These are phyloP conservation scores for Pandemis corylana DNA, from an alignment of 2,888 invertebrate genomes.

Conservation along the genomic window DNA sequence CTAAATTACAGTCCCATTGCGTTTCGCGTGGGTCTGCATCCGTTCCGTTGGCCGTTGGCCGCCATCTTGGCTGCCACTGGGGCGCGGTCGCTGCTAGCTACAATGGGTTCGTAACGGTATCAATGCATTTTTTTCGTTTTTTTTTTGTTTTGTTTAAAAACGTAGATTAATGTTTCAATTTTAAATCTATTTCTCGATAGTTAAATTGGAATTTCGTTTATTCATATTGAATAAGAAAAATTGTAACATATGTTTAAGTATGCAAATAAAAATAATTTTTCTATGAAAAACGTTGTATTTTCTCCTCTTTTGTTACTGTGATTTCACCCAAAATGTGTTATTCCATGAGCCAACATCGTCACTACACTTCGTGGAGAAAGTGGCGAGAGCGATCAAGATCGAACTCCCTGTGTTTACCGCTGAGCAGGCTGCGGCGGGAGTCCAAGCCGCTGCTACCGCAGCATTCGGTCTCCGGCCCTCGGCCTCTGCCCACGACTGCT, in stretches of 20 bases:
- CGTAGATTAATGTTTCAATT: conserved; percentile 71
- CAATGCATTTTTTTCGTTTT: conserved; percentile 74
- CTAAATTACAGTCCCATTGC: conserved; percentile 85
- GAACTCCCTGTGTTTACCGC: conserved; percentile 57
- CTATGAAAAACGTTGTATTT: conserved; percentile 62
- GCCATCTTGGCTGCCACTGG: conserved; percentile 85
- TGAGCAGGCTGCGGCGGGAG: conserved; percentile 53
- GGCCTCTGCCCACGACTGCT: conserved; percentile 54
- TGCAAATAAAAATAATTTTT: conserved; percentile 74
- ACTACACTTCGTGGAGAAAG: conserved; percentile 66
- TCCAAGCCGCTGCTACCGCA: conserved; percentile 50
- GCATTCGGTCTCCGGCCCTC: conserved; percentile 55
- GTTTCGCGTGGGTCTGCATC: conserved; percentile 85
- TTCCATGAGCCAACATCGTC: conserved; percentile 81
- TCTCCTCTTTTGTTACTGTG: conserved; percentile 62
- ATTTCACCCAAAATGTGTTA: conserved; percentile 82
- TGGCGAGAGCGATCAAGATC: conserved; percentile 63
- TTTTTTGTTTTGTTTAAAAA: conserved; percentile 43
- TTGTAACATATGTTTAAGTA: conserved; percentile 84
- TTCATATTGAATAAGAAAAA: conserved; percentile 83
- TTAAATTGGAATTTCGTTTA: conserved; percentile 78
- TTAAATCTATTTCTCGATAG: conserved; percentile 64
- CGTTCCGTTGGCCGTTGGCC: conserved; percentile 70
- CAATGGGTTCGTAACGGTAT: conserved; percentile 86
- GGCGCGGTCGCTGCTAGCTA: conserved; percentile 85